These are phyloP conservation scores for Diadromus collaris DNA, from an alignment of 2,888 invertebrate genomes.

Conservation along the genomic window DNA sequence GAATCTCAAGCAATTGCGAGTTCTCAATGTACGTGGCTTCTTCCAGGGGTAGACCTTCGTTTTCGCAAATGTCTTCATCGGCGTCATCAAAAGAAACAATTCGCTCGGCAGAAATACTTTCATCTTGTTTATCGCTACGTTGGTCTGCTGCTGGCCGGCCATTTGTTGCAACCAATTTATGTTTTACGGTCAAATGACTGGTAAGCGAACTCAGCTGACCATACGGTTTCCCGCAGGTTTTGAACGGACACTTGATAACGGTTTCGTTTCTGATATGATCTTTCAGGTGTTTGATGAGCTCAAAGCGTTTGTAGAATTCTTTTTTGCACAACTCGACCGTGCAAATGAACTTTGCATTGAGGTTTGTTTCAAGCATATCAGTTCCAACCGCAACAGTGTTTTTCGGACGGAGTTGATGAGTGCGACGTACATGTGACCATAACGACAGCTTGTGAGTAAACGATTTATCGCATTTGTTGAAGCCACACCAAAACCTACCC, in stretches of 20 bases:
- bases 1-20: no score
- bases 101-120: no score
- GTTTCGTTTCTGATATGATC: constrained; percentile 45
- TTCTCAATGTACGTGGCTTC: no score
- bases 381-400: no score
- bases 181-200: constrained; percentile 55
- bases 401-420: background rate
- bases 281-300: constrained; percentile 55
- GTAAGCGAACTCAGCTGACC: constrained; percentile 52
- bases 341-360: no score
- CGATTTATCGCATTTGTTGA: constrained; percentile 35
- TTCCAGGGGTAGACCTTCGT: no score
- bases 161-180: no score
- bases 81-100: no score
- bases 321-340: constrained; percentile 29
- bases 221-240: constrained; percentile 52
- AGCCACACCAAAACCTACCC: constrained; percentile 22
- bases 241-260: constrained; percentile 45
- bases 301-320: constrained; percentile 23
- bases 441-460: constrained; percentile 23
- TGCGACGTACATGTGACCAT: constrained; percentile 17
- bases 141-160: no score
- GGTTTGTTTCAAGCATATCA: no score
- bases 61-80: no score
- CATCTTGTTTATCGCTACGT: no score